A percentile compares a stretch with the other conserved stretches of the same genome.
These are phyloP conservation scores for Tetramorium simillimum DNA, from an alignment of 1,140 invertebrate species.

Conservation along the genomic window DNA sequence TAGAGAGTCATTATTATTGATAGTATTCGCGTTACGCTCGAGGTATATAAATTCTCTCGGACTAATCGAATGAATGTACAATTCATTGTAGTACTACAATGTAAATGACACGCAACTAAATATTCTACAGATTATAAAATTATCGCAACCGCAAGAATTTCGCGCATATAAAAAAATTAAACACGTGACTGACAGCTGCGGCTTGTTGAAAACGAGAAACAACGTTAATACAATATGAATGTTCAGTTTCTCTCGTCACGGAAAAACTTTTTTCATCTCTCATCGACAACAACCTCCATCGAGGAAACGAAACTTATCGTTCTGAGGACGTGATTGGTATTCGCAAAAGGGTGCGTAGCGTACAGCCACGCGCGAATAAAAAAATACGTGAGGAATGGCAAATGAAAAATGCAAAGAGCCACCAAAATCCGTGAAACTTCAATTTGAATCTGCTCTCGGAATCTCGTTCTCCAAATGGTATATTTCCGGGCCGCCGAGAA, in stretches of 20 bases:
- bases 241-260: neutral
- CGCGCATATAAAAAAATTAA: neutral
- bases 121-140: neutral
- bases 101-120: neutral
- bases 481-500: neutral
- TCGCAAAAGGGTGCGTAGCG: no score
- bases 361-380: neutral
- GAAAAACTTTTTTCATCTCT: neutral
- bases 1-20: slow-evolving; percentile 1
- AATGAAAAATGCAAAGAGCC: neutral
- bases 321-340: neutral
- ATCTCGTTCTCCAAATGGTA: neutral
- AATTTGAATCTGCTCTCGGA: neutral
- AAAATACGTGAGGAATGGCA: neutral
- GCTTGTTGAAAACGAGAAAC: neutral
- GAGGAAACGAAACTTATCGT: neutral
- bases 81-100: neutral
- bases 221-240: no score
- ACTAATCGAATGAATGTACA: neutral
- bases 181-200: neutral
- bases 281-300: neutral
- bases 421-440: neutral
- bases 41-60: neutral
- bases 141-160: neutral
- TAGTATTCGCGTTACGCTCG: slow-evolving; percentile 1